These are phyloP conservation scores for Panonychus citri DNA, from an alignment of 1,140 invertebrate species.

Conservation along the genomic window DNA sequence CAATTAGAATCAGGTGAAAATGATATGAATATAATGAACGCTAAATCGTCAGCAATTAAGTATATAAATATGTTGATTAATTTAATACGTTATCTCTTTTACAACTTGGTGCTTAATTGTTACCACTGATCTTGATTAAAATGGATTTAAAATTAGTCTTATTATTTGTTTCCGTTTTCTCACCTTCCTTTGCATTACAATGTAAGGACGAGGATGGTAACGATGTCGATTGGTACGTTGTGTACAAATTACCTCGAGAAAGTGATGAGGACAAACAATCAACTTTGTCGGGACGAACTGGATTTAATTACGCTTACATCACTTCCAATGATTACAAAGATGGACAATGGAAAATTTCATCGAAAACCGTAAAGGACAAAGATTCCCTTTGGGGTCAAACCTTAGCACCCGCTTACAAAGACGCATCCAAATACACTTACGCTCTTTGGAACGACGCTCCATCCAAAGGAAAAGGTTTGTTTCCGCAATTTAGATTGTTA, in stretches of 20 bases:
- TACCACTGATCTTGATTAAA: too few species aligned
- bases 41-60: too few species aligned
- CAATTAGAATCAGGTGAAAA: too few species aligned
- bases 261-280: neutral
- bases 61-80: too few species aligned
- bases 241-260: conserved; percentile 14
- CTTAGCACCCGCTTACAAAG: neutral
- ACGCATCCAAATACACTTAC: neutral
- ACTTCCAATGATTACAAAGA: neutral
- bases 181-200: neutral
- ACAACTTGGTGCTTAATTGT: too few species aligned
- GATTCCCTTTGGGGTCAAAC: neutral
- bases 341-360: neutral
- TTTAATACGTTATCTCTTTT: too few species aligned
- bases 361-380: neutral
- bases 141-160: too few species aligned
- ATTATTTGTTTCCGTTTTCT: too few species aligned
- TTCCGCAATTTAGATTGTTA: too few species aligned
- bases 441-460: neutral
- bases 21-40: too few species aligned
- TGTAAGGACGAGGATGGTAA: conserved; percentile 8
- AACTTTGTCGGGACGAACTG: neutral
- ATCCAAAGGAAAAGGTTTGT: too few species aligned
- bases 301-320: neutral
- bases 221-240: conserved; percentile 13